Evolutionary conservation across 2,888 invertebrate genomes (phyloP).

Genomic region (Rhingia campestris): DNA sequence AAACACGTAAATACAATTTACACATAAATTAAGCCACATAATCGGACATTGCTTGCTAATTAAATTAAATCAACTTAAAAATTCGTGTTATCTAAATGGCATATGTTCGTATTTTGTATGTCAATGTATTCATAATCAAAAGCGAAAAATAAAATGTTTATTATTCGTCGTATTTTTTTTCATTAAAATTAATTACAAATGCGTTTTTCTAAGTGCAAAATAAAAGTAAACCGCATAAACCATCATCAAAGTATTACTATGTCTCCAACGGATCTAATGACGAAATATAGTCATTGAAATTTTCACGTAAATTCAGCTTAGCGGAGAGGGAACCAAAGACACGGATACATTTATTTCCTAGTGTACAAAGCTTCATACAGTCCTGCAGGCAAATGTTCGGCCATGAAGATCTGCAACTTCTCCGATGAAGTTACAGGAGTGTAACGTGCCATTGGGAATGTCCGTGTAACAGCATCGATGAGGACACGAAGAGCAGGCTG

Average conservation of each 20-base stretch:
- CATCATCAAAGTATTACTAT: conserved; percentile 19
- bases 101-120: background rate
- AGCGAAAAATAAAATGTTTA: conserved; percentile 17
- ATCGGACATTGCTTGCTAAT: background rate
- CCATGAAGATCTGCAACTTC: conserved; percentile 90
- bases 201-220: conserved; percentile 63
- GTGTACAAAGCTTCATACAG: conserved; percentile 91
- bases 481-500: conserved; percentile 90
- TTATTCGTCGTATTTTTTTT: conserved; percentile 14
- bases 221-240: conserved; percentile 44
- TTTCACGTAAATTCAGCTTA: background rate
- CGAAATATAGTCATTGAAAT: conserved; percentile 13
- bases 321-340: background rate
- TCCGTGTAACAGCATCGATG: conserved; percentile 90
- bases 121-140: background rate
- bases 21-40: conserved; percentile 2
- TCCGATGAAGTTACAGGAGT: conserved; percentile 91
- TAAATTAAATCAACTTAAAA: background rate
- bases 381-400: conserved; percentile 91
- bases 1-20: conserved; percentile 37
- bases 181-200: conserved; percentile 67
- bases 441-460: conserved; percentile 92
- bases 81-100: conserved; percentile 12
- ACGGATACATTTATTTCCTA: conserved; percentile 75
- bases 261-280: background rate